These are phyloP conservation scores for Lepus townsendii DNA, from an alignment of 2,797 vertebrate species.

Conservation along the genomic window DNA sequence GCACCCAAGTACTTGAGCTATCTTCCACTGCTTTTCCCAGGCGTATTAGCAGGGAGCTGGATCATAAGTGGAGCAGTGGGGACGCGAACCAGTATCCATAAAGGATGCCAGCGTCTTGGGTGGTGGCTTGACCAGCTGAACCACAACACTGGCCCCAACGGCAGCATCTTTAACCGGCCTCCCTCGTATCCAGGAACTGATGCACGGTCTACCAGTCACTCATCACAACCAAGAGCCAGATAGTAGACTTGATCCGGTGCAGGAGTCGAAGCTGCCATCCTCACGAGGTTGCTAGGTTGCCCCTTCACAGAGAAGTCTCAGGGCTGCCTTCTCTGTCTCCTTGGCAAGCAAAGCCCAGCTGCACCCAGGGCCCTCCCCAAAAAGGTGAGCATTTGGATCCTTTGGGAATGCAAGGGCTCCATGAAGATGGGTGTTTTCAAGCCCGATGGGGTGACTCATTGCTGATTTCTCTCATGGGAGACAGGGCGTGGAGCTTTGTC, in stretches of 20 bases:
- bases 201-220: background rate
- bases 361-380: background rate
- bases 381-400: background rate
- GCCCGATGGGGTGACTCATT: background rate
- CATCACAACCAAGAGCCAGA: conserved; percentile 36
- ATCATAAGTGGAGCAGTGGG: too few relatives aligned
- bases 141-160: background rate
- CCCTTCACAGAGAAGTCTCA: background rate
- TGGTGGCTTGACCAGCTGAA: too few relatives aligned
- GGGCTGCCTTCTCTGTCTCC: background rate
- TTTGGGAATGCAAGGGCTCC: background rate
- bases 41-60: too few relatives aligned
- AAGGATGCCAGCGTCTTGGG: too few relatives aligned
- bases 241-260: conserved; percentile 24
- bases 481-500: conserved; percentile 16
- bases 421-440: background rate
- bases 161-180: background rate
- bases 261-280: conserved; percentile 1
- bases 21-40: too few relatives aligned
- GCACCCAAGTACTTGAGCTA: too few relatives aligned
- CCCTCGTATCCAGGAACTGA: background rate
- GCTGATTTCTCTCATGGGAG: background rate
- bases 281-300: background rate
- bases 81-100: too few relatives aligned
- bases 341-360: background rate